Conservation (phyloP, 2,797 vertebrate species). For the Takifugu ocellatus region DNA sequence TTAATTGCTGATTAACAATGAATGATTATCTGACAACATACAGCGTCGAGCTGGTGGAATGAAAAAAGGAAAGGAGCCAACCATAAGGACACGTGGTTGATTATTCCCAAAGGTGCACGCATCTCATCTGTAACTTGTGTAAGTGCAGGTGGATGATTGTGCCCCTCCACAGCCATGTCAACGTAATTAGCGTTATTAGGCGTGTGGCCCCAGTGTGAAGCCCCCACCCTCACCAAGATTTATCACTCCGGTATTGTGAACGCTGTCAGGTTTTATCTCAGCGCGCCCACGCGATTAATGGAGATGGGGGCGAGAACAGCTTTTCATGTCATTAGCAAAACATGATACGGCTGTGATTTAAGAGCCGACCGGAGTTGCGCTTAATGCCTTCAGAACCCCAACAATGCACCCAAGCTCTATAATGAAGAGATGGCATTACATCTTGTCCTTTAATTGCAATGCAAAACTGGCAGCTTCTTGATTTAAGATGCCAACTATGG, state of each 20-base stretch:
- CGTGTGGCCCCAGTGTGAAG: conserved; percentile 31
- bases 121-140: neutral
- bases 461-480: conserved; percentile 17
- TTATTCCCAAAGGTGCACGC: conserved; percentile 20
- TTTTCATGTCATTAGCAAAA: conserved; percentile 68
- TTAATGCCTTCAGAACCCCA: conserved; percentile 38
- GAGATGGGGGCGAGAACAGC: conserved; percentile 50
- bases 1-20: conserved; percentile 67
- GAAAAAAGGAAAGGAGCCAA: conserved; percentile 17
- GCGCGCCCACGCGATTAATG: conserved; percentile 61
- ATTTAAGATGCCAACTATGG: conserved; percentile 36
- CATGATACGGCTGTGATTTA: conserved; percentile 65
- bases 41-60: conserved; percentile 25
- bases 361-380: conserved; percentile 37
- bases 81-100: conserved; percentile 39
- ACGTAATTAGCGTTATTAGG: conserved; percentile 44
- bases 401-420: conserved; percentile 35
- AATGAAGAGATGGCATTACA: conserved; percentile 38
- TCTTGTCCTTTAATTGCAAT: conserved; percentile 28
- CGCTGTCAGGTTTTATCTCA: conserved; percentile 59
- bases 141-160: neutral
- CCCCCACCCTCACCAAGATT: conserved; percentile 51
- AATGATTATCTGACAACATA: conserved; percentile 63
- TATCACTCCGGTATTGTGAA: conserved; percentile 57
- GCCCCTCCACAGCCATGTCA: conserved; percentile 13